Evolutionary conservation across 2,888 invertebrate genomes (phyloP).

Genomic region (Cylindroiulus punctatus): DNA sequence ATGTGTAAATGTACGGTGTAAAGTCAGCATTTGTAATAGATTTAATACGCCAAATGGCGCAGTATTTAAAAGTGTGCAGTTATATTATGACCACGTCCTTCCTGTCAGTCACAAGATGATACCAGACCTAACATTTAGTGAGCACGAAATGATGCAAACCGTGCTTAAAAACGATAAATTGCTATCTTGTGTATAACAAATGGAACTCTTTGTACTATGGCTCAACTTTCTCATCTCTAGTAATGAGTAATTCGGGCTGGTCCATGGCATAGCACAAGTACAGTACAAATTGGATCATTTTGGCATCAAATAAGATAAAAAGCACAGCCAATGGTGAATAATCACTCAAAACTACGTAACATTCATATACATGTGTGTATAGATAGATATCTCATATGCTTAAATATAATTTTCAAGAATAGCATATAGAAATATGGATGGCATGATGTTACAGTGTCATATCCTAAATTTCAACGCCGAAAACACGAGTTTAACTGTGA

Average conservation of each 20-base stretch:
- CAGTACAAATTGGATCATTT: background rate
- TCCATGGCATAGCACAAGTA: conserved; percentile 17
- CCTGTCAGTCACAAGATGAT: too few species aligned
- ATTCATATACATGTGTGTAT: conserved; percentile 6
- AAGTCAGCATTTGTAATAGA: background rate
- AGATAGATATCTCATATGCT: background rate
- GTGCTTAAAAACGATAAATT: background rate
- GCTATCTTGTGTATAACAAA: background rate
- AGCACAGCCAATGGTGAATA: conserved; percentile 43
- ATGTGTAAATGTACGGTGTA: background rate
- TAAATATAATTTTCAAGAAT: conserved; percentile 35
- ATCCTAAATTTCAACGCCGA: background rate
- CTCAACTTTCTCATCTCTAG: background rate
- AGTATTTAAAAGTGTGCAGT: background rate
- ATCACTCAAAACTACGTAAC: conserved; percentile 43
- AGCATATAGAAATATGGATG: conserved; percentile 39
- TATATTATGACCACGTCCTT: background rate
- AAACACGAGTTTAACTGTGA: background rate
- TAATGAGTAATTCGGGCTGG: conserved; percentile 4
- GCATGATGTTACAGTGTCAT: conserved; percentile 35
- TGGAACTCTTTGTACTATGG: background rate
- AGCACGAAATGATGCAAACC: background rate
- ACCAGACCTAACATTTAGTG: background rate
- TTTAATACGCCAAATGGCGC: background rate
- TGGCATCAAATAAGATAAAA: conserved; percentile 14